These are phyloP conservation scores for Corythaixoides concolor DNA, from an alignment of 2,113 vertebrate genomes.

Conservation along the genomic window DNA sequence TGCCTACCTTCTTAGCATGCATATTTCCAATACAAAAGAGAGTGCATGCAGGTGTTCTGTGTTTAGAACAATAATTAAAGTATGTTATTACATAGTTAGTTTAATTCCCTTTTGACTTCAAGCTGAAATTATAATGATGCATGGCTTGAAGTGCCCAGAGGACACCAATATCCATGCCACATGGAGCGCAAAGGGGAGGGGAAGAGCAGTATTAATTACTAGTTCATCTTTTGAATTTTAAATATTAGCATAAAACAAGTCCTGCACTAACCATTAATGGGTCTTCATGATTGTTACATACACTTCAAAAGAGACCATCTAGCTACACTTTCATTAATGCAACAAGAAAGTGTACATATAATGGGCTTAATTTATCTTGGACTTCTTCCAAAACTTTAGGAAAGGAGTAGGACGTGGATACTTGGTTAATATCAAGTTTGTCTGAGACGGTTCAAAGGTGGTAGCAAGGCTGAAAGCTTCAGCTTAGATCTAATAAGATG, in stretches of 20 bases:
- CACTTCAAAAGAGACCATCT: slow-evolving; percentile 47
- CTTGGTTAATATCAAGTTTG: slow-evolving; percentile 42
- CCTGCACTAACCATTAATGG: slow-evolving; percentile 15
- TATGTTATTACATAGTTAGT: slow-evolving; percentile 80
- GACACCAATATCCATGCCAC: slow-evolving; percentile 48
- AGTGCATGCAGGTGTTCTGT: slow-evolving; percentile 79
- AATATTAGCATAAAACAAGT: slow-evolving; percentile 50
- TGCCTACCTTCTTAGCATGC: slow-evolving; percentile 2
- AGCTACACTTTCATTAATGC: slow-evolving; percentile 23
- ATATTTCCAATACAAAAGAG: slow-evolving; percentile 39
- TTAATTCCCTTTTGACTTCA: slow-evolving; percentile 83
- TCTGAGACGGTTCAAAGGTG: slow-evolving; percentile 35
- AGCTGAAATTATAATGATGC: slow-evolving; percentile 85
- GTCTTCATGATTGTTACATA: slow-evolving; percentile 18
- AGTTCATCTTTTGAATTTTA: slow-evolving; percentile 58
- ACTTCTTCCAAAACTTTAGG: slow-evolving; percentile 28
- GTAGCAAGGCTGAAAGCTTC: slow-evolving; percentile 1
- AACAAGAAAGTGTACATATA: slow-evolving; percentile 31
- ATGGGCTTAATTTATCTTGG: slow-evolving; percentile 53
- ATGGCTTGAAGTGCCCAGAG: slow-evolving; percentile 60
- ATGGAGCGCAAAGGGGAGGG: neutral
- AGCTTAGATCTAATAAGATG: neutral
- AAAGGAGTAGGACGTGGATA: neutral
- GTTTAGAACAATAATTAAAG: slow-evolving; percentile 79
- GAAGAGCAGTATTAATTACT: slow-evolving; percentile 52